Percentiles rank a stretch among this genome's conserved stretches.
Evolutionary conservation across 1,140 invertebrate species (phyloP).

Genomic region (Drosophila mayri): DNA sequence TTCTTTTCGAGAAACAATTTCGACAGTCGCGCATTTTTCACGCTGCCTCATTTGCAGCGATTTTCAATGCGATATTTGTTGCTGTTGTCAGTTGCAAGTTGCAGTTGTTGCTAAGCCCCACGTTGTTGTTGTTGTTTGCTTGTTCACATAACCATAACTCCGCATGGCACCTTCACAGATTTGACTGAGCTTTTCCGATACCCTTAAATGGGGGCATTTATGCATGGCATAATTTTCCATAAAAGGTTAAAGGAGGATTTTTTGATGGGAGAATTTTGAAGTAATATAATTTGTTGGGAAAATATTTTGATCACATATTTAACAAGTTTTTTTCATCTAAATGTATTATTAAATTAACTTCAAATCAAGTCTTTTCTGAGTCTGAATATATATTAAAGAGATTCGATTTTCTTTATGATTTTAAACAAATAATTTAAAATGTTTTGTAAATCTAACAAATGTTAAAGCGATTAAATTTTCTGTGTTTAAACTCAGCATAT

Average conservation of each 20-base stretch:
- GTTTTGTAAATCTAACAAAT: background rate
- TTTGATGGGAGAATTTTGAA: background rate
- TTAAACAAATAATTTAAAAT: background rate
- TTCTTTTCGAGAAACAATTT: constrained; percentile 71
- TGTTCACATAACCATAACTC: constrained; percentile 76
- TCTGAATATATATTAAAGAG: background rate
- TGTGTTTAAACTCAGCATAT: no score
- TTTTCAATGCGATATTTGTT: constrained; percentile 57
- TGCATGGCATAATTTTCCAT: background rate
- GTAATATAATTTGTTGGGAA: background rate
- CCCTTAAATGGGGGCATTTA: constrained; percentile 25
- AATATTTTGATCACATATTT: background rate
- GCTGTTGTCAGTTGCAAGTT: constrained; percentile 43
- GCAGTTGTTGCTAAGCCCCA: constrained; percentile 27
- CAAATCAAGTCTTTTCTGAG: background rate
- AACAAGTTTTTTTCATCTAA: rapidly evolving
- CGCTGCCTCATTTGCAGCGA: constrained; percentile 70
- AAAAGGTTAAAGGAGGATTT: background rate
- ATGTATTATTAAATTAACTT: background rate
- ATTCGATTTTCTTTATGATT: background rate
- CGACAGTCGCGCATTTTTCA: constrained; percentile 70
- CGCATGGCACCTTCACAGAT: constrained; percentile 63
- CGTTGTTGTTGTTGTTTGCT: constrained; percentile 34
- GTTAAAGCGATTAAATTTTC: no score
- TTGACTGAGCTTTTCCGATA: constrained; percentile 27